A percentile compares a stretch with the other conserved stretches of the same genome.
Evolutionary conservation across 2,113 vertebrate species (phyloP).

Genomic region (Callocephalon fimbriatum): DNA sequence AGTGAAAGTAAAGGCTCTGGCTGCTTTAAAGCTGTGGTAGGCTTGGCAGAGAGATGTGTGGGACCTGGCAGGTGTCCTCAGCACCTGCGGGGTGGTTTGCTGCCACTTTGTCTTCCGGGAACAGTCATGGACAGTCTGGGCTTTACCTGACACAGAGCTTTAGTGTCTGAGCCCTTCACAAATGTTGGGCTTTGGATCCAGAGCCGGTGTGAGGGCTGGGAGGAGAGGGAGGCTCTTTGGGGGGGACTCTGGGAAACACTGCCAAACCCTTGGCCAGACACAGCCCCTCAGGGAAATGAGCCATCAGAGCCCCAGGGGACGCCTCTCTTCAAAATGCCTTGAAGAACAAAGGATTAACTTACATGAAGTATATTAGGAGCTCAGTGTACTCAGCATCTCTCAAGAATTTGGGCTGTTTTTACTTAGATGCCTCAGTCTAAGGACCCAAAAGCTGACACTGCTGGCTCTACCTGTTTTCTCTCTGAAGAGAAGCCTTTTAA

Average conservation of each 20-base stretch:
- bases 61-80: neutral
- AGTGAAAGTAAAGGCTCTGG: neutral
- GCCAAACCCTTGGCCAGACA: neutral
- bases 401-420: neutral
- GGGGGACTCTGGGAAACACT: fast-evolving
- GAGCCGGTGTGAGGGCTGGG: fast-evolving
- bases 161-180: neutral
- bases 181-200: fast-evolving
- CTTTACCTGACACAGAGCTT: neutral
- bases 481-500: neutral
- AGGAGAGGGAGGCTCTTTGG: neutral
- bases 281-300: neutral
- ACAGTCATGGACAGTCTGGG: neutral
- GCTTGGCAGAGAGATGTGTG: neutral
- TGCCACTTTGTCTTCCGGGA: neutral
- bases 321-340: neutral
- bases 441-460: neutral
- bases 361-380: neutral
- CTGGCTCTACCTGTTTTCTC: neutral
- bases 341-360: neutral
- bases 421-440: neutral
- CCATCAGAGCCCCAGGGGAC: fast-evolving
- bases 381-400: neutral
- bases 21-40: neutral
- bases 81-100: neutral